A percentile compares a stretch with the other conserved stretches of the same genome.
Conservation (phyloP, 92 coral and sea anemone genomes). For the Porites lobata region DNA sequence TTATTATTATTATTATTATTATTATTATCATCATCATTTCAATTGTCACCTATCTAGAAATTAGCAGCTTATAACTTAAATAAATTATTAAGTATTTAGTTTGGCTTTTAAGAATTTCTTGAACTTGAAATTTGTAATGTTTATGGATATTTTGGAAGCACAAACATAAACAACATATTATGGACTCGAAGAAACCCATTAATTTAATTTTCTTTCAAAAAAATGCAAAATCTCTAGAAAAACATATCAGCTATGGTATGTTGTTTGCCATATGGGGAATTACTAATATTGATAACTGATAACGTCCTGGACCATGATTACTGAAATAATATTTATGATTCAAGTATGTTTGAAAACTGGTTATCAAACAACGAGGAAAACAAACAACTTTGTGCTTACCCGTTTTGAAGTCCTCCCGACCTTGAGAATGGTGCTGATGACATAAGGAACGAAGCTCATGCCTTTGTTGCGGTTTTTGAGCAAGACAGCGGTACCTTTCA, state of each 20-base stretch:
- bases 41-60: not conserved
- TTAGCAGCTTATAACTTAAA: not conserved
- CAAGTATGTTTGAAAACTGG: not conserved
- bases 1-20: not conserved
- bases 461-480: conserved; percentile 42
- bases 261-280: not conserved
- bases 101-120: not conserved
- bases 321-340: not conserved
- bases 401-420: conserved; percentile 43
- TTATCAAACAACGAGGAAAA: not conserved
- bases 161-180: not conserved
- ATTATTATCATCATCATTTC: not conserved
- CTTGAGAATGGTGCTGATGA: conserved; percentile 53
- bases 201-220: too few species aligned
- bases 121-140: not conserved
- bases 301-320: not conserved
- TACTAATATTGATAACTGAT: not conserved
- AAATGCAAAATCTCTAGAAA: too few species aligned
- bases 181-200: not conserved
- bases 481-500: conserved; percentile 42
- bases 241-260: not conserved
- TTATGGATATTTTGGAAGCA: not conserved
- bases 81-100: too few species aligned
- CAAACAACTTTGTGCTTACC: conserved; percentile 24
- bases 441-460: conserved; percentile 68